phyloP scores from a whole-genome alignment of 2,113 vertebrate species.

The Catharus bicknelli region DNA sequence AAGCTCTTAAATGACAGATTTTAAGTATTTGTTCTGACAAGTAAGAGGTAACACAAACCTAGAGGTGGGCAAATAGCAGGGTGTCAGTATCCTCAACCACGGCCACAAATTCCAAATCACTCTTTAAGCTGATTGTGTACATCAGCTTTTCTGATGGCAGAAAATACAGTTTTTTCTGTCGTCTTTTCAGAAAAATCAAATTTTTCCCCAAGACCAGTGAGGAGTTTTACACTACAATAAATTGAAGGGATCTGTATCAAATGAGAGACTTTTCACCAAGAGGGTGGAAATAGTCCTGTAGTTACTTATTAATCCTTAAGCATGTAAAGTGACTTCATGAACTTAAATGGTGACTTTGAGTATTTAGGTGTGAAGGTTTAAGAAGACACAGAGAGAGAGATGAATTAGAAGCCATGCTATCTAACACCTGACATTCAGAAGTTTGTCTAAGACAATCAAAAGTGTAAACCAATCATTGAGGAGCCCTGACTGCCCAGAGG shows the following conservation, averaged over 20 bases:
- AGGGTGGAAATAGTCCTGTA: not conserved
- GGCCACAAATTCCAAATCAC: not conserved
- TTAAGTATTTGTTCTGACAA: conserved; percentile 57
- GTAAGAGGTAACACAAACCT: conserved; percentile 46
- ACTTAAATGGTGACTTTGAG: not conserved
- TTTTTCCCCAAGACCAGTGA: not conserved
- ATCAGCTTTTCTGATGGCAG: not conserved
- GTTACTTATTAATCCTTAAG: not conserved
- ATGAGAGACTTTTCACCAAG: not conserved
- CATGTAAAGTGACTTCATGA: not conserved
- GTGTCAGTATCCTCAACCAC: not conserved
- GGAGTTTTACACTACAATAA: not conserved
- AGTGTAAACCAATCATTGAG: not conserved
- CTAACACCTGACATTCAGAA: not conserved
- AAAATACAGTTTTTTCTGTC: not conserved
- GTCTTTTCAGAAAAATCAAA: not conserved
- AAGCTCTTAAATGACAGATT: conserved; percentile 67
- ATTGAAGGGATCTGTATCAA: not conserved
- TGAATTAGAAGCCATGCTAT: not conserved
- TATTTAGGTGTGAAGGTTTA: not conserved
- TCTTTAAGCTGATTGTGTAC: not conserved
- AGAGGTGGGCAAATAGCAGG: not conserved
- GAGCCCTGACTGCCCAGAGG: not conserved
- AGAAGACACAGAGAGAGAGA: not conserved
- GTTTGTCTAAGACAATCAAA: not conserved